These are phyloP conservation scores for Amiota minor DNA, from an alignment of 2,888 invertebrate genomes.

Conservation along the genomic window DNA sequence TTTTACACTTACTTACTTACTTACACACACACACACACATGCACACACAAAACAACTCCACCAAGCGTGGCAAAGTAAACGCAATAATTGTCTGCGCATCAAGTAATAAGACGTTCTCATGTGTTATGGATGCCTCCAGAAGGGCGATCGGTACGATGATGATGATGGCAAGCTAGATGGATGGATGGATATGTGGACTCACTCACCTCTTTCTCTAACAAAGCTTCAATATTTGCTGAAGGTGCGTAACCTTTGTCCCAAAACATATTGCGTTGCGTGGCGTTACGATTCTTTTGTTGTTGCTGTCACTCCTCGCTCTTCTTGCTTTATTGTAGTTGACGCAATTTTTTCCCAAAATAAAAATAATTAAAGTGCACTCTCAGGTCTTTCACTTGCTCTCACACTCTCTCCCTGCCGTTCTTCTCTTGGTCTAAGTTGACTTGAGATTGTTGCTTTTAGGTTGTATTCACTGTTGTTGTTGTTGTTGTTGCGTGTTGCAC, in stretches of 20 bases:
- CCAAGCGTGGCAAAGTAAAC: background rate
- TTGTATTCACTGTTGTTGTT: conserved; percentile 12
- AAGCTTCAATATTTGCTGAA: conserved; percentile 73
- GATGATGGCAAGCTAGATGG: background rate
- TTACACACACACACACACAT: background rate
- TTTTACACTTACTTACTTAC: too few relatives aligned
- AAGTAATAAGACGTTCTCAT: background rate
- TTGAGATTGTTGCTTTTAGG: too few relatives aligned
- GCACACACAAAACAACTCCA: background rate
- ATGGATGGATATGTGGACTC: background rate
- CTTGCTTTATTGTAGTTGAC: conserved; percentile 39
- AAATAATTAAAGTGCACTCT: conserved; percentile 39
- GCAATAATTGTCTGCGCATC: background rate
- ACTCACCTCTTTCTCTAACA: conserved; percentile 72
- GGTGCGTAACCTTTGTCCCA: conserved; percentile 74
- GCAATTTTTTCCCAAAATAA: background rate
- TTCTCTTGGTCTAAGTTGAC: too few relatives aligned
- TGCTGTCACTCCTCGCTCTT: background rate
- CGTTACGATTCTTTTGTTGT: background rate
- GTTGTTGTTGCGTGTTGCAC: conserved; percentile 20
- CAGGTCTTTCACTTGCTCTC: conserved; percentile 30
- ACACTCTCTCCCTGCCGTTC: background rate
- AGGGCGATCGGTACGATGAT: too few relatives aligned
- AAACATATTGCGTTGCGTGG: conserved; percentile 68
- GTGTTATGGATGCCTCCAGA: too few relatives aligned